phyloP scores from a whole-genome alignment of 2,888 invertebrate species.

The Agrochola lota region DNA sequence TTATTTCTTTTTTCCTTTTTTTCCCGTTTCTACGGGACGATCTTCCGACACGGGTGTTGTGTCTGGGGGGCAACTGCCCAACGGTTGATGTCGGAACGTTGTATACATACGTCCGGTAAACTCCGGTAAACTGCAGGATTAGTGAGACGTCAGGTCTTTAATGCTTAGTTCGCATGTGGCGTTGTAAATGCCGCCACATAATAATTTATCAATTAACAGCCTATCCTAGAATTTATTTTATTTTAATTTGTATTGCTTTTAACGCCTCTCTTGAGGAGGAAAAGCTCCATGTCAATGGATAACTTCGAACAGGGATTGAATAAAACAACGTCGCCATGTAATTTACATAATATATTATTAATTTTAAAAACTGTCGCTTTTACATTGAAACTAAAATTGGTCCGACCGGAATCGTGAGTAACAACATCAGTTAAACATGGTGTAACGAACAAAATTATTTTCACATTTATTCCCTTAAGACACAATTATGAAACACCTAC shows the following conservation, averaged over 20 bases:
- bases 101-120: too few species aligned
- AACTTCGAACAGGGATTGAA: constrained; percentile 32
- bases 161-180: too few species aligned
- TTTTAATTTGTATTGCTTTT: neutral
- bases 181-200: too few species aligned
- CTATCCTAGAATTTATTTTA: neutral
- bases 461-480: constrained; percentile 66
- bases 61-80: too few species aligned
- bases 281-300: neutral
- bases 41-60: too few species aligned
- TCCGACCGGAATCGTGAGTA: constrained; percentile 85
- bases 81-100: too few species aligned
- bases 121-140: too few species aligned
- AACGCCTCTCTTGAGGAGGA: too few species aligned
- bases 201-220: neutral
- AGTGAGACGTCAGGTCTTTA: too few species aligned
- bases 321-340: constrained; percentile 79
- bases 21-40: too few species aligned
- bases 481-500: constrained; percentile 53
- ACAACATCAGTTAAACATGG: constrained; percentile 78
- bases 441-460: constrained; percentile 67
- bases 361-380: constrained; percentile 86
- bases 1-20: too few species aligned
- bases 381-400: constrained; percentile 86
- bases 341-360: constrained; percentile 88